These are phyloP conservation scores for Elymnias hypermnestra DNA, from an alignment of 1,140 invertebrate species.

Conservation along the genomic window DNA sequence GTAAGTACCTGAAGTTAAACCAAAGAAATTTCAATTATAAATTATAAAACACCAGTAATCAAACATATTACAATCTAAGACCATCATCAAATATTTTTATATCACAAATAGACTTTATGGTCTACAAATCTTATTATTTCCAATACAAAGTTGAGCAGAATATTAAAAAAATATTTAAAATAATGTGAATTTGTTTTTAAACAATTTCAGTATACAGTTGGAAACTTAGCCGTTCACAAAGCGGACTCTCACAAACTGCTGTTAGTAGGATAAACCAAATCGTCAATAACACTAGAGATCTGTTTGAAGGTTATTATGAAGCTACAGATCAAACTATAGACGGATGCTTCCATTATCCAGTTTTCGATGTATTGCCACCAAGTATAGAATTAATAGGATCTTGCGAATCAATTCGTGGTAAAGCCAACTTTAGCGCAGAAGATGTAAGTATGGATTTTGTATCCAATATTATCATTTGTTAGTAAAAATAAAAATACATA, in stretches of 20 bases:
- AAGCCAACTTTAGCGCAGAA: conserved; percentile 39
- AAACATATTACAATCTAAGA: no score
- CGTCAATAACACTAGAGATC: conserved; percentile 32
- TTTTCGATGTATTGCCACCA: conserved; percentile 28
- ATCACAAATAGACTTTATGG: no score
- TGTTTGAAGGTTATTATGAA: conserved; percentile 47
- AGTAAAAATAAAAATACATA: no score
- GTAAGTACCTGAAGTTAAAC: no score
- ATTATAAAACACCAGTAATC: no score
- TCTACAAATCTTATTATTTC: no score
- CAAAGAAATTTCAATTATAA: no score
- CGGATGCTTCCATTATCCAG: conserved; percentile 60
- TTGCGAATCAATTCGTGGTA: conserved; percentile 42
- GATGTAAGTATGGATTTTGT: conserved; percentile 44
- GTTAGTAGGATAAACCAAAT: conserved; percentile 29
- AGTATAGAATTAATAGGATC: conserved; percentile 36
- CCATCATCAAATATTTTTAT: no score
- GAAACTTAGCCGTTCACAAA: conserved; percentile 43
- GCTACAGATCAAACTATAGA: conserved; percentile 37
- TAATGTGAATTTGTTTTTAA: not conserved
- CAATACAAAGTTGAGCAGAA: no score
- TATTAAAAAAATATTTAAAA: no score
- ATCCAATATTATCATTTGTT: no score
- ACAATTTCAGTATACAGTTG: conserved; percentile 53
- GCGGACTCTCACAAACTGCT: conserved; percentile 33